Evolutionary conservation across 2,797 vertebrate species (phyloP).

Genomic region (Aselliscus stoliczkanus): DNA sequence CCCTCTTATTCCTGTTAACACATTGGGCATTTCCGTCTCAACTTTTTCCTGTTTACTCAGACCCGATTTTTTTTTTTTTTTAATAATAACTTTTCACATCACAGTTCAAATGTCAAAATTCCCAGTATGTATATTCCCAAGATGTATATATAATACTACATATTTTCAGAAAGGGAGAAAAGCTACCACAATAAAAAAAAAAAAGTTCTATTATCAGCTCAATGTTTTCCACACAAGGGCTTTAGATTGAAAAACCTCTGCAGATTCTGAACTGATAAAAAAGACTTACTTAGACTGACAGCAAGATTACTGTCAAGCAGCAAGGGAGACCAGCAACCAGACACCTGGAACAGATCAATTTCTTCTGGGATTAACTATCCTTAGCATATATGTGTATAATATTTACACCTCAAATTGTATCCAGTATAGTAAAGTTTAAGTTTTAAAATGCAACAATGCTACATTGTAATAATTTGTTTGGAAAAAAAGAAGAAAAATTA

Average conservation of each 20-base stretch:
- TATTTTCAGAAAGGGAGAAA: slow-evolving; percentile 27
- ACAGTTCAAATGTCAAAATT: slow-evolving; percentile 21
- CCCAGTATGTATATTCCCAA: not conserved
- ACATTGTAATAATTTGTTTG: not conserved
- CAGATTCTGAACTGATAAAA: not conserved
- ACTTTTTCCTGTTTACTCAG: not conserved
- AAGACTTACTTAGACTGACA: not conserved
- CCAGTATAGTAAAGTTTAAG: not conserved
- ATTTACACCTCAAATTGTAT: not conserved
- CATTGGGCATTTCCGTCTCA: not conserved
- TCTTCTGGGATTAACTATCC: not conserved
- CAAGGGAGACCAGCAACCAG: not conserved
- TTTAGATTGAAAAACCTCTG: not conserved
- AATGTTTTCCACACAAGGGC: not conserved
- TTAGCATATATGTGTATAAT: not conserved
- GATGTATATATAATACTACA: not conserved
- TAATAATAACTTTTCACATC: not conserved
- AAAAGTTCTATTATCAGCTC: not conserved
- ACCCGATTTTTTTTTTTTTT: not conserved
- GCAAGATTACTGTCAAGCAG: not conserved
- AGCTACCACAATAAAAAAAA: not conserved
- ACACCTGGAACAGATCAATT: not conserved
- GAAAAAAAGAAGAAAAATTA: not conserved
- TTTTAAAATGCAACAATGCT: not conserved
- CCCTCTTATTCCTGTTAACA: not conserved